Percentiles rank a stretch among this genome's conserved stretches.
These are phyloP conservation scores for Phyllostomus discolor DNA, from an alignment of 2,113 vertebrate genomes.

Conservation along the genomic window DNA sequence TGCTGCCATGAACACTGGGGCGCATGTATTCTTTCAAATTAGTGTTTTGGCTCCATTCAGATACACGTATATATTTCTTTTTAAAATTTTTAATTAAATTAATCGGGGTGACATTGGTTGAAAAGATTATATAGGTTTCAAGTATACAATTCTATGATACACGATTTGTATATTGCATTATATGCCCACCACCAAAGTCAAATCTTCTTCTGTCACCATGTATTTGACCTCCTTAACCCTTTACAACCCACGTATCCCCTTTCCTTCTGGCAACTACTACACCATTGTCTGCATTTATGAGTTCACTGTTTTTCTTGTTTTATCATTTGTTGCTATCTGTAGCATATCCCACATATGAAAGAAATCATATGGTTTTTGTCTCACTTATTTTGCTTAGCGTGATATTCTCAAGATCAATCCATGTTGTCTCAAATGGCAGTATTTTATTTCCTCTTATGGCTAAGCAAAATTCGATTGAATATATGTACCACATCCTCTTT, in stretches of 20 bases:
- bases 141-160: background rate
- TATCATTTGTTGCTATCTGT: background rate
- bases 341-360: background rate
- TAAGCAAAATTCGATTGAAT: background rate
- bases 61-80: background rate
- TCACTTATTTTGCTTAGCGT: background rate
- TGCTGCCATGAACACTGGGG: background rate
- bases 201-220: background rate
- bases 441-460: background rate
- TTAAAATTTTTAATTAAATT: background rate
- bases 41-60: background rate
- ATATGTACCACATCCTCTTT: background rate
- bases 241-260: background rate
- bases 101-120: background rate
- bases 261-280: background rate
- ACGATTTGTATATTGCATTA: background rate
- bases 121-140: background rate
- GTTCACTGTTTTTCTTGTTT: background rate
- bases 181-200: background rate
- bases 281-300: background rate
- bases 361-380: background rate
- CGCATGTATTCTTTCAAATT: background rate
- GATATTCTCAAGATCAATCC: background rate
- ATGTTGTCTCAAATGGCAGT: background rate
- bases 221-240: background rate